These are phyloP conservation scores for Drosophila nigricruria DNA, from an alignment of 2,888 invertebrate genomes.

Conservation along the genomic window DNA sequence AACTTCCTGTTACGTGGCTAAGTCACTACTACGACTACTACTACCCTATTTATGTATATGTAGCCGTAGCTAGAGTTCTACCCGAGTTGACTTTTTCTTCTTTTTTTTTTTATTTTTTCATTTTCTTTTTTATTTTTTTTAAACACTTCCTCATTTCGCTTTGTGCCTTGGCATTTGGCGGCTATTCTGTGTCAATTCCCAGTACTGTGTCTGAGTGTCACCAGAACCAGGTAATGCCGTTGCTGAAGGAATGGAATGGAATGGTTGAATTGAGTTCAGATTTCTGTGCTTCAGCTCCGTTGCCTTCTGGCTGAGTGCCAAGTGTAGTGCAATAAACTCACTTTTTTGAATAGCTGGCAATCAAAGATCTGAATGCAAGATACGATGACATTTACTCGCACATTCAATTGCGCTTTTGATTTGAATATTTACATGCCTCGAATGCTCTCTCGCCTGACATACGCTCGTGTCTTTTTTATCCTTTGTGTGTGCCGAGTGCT, in stretches of 20 bases:
- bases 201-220: conserved; percentile 77
- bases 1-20: conserved; percentile 67
- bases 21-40: conserved; percentile 57
- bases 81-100: conserved; percentile 24
- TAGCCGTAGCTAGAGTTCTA: conserved; percentile 26
- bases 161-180: conserved; percentile 74
- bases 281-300: conserved; percentile 3
- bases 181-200: conserved; percentile 78
- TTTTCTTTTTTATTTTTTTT: conserved; percentile 40
- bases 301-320: conserved; percentile 73
- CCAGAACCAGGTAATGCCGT: conserved; percentile 35
- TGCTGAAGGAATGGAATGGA: conserved; percentile 18
- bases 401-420: conserved; percentile 81
- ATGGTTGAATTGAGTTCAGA: conserved; percentile 61
- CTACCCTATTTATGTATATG: conserved; percentile 64
- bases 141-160: conserved; percentile 79
- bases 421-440: conserved; percentile 78
- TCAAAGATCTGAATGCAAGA: conserved; percentile 80
- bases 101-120: conserved; percentile 13
- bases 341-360: conserved; percentile 76
- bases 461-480: conserved; percentile 38
- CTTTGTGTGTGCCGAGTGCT: conserved; percentile 39
- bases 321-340: conserved; percentile 80
- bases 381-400: conserved; percentile 81
- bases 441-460: conserved; percentile 18